Conservation (phyloP, 2,113 vertebrate genomes). For the Hemichromis elongatus region DNA sequence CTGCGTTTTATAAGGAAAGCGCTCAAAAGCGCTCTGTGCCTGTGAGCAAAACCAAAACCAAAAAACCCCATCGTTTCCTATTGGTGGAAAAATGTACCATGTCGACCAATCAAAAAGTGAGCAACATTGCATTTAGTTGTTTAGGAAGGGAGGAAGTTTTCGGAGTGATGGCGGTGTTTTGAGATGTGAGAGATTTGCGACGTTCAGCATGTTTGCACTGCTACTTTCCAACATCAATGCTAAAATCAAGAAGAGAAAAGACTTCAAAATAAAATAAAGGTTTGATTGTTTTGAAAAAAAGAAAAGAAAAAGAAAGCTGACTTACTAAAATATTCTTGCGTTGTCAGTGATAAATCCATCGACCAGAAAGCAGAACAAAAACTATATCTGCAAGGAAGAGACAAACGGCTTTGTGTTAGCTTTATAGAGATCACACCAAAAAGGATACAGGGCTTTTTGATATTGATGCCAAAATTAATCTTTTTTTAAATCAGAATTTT, state of each 20-base stretch:
- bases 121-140: no score
- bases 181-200: no score
- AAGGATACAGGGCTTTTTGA: not conserved
- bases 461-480: not conserved
- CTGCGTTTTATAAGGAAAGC: no score
- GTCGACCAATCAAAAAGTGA: no score
- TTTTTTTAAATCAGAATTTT: not conserved
- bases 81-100: no score
- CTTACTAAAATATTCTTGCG: slow-evolving; percentile 64
- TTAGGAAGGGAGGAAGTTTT: no score
- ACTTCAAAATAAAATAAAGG: not conserved
- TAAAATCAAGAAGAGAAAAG: not conserved
- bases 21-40: no score
- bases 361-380: slow-evolving; percentile 54
- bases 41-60: no score
- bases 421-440: not conserved
- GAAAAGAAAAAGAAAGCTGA: not conserved
- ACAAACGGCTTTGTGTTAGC: not conserved
- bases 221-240: not conserved
- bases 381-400: slow-evolving; percentile 28
- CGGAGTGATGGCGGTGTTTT: no score
- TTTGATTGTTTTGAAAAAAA: not conserved
- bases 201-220: no score
- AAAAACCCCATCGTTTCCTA: no score
- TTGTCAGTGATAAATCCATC: slow-evolving; percentile 66